Evolutionary conservation across 2,797 vertebrate species (phyloP).

Genomic region (Sphenodon punctatus): DNA sequence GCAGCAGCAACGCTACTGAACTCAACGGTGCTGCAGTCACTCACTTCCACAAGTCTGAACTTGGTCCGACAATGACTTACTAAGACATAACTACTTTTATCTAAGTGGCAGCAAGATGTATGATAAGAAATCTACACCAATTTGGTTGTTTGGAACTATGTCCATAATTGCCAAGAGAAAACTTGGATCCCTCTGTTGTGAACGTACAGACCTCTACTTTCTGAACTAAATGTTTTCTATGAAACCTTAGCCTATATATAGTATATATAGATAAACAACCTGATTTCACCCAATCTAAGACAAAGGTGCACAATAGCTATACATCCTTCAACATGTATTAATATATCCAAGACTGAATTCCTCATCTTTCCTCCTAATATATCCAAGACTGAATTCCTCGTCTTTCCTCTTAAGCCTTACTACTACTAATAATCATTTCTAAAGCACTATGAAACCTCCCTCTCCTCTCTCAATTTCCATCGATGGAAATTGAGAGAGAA

Average conservation of each 20-base stretch:
- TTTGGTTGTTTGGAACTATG: background rate
- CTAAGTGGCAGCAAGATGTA: background rate
- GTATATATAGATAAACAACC: background rate
- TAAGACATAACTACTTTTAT: background rate
- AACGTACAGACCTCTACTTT: background rate
- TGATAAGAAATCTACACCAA: background rate
- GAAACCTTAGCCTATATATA: background rate
- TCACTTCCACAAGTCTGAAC: background rate
- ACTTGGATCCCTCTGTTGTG: background rate
- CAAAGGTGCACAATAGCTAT: background rate
- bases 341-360: too few relatives aligned
- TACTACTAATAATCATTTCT: too few relatives aligned
- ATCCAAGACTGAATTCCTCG: too few relatives aligned
- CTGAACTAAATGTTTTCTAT: background rate
- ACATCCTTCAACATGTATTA: too few relatives aligned
- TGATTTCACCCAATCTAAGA: background rate
- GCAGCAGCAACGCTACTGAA: too few relatives aligned
- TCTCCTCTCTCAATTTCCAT: too few relatives aligned
- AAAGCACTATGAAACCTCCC: too few relatives aligned
- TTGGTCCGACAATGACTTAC: background rate
- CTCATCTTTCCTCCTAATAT: too few relatives aligned
- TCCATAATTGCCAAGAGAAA: background rate
- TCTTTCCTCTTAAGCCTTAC: too few relatives aligned
- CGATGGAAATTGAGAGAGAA: too few relatives aligned
- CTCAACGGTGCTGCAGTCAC: background rate